phyloP scores from a whole-genome alignment of 2,113 vertebrate species.

The Quiscalus mexicanus region DNA sequence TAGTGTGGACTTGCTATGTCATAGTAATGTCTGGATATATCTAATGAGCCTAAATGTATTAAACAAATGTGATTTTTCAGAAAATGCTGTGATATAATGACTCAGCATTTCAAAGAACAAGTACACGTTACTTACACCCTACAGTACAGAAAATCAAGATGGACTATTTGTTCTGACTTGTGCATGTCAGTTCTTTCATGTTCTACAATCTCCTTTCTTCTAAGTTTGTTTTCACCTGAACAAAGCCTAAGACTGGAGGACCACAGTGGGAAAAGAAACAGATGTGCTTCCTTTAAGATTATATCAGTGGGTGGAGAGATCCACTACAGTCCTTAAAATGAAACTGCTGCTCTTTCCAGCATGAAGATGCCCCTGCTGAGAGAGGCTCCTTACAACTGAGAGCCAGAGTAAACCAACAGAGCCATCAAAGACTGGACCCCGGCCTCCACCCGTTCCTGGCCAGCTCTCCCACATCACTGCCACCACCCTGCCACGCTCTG shows the following conservation, averaged over 20 bases:
- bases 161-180: neutral
- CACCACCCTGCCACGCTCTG: rapidly evolving
- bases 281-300: neutral
- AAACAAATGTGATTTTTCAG: neutral
- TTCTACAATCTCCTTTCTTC: neutral
- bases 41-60: neutral
- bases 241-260: neutral
- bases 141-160: neutral
- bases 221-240: neutral
- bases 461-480: neutral
- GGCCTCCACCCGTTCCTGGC: neutral
- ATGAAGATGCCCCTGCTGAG: neutral
- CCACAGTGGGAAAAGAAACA: neutral
- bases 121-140: neutral
- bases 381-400: neutral
- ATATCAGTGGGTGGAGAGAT: neutral
- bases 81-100: neutral
- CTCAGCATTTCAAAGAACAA: neutral
- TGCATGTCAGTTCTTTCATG: neutral
- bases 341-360: neutral
- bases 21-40: neutral
- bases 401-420: neutral
- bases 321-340: neutral
- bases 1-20: neutral
- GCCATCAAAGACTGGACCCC: neutral